Evolutionary conservation across 1,140 invertebrate genomes (phyloP), one percentile per base, ranked within the genome.

Genomic region (Nasonia longicornis): DNA sequence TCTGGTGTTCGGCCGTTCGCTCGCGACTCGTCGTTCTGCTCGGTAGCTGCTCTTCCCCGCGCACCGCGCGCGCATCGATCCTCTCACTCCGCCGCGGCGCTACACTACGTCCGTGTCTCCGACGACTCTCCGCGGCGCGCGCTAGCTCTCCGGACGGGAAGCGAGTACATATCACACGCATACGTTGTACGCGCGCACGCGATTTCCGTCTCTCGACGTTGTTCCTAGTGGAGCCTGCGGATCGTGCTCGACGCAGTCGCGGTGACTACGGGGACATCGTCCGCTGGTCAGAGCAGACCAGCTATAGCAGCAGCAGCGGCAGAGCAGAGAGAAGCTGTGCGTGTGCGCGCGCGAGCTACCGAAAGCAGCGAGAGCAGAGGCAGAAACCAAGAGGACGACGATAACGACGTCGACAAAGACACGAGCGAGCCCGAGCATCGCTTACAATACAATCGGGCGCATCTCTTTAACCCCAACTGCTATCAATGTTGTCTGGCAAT

Each of bases 401-500:
- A 69, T 22, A 16, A 26, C 11, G 11, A n/a, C 58, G 22, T 2
- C 58, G 14, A 63, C 35, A 20, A 29, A 52, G 26, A 31, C 52
- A 69, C 52, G 45, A 75, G 79, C n/a, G 71, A 74, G 26, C 7
- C 78, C 58, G 69, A 79, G n/a, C 52, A 69, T 80, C 79, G 79
- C 64, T 80, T 75, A 58, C 38, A 31, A 70, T 67, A 75, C 58
- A 76, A 80, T 76, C 79, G 71, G 73, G 20, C 74, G 80, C 29
- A 72, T 66, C 73, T 72, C 73, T 77, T 72, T 38, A 75, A 81
- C 70, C 80, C 67, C 31, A 71, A 89, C 87, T 91, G 88, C 89
- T 91, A 93, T 93, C 93, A 92, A 94, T 94, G 93, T 92, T 92
- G 93, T 93, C 93, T 92, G 92, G 93, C 92, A 93, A 97, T 98